Conservation (phyloP, 2,888 invertebrate species). For the Dolichomitus sp. region DNA sequence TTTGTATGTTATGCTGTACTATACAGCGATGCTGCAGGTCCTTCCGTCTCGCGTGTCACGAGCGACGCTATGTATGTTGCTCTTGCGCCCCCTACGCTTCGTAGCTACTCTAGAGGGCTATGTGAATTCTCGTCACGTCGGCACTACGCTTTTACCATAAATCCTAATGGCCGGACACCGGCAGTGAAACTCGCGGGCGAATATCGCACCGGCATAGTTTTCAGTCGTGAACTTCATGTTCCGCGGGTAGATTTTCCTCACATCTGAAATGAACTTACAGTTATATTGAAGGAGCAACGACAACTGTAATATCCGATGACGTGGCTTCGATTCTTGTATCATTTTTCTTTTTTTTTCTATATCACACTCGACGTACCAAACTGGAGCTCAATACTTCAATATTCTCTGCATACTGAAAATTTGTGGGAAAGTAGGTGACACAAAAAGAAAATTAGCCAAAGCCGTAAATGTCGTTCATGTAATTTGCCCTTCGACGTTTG, state of each 20-base stretch:
- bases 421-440: no score
- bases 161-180: constrained; percentile 5
- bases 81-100: background rate
- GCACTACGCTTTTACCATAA: constrained; percentile 34
- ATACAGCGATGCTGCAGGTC: background rate
- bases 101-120: background rate
- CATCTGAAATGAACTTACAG: background rate
- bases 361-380: no score
- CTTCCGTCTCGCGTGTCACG: constrained; percentile 30
- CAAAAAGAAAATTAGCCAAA: no score
- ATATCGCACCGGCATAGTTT: constrained; percentile 31
- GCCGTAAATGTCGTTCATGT: no score
- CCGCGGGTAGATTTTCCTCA: constrained; percentile 5
- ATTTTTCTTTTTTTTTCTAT: background rate
- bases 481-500: no score
- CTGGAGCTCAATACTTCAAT: no score
- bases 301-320: background rate
- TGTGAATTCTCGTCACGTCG: constrained; percentile 31
- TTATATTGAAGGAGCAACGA: background rate
- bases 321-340: background rate
- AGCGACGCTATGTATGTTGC: background rate
- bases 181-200: constrained; percentile 19
- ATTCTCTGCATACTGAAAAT: no score
- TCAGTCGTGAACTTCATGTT: constrained; percentile 7
- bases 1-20: background rate